A percentile compares a stretch with the other conserved stretches of the same genome.
Conservation (phyloP, 2,113 vertebrate species). For the Lynx canadensis region DNA sequence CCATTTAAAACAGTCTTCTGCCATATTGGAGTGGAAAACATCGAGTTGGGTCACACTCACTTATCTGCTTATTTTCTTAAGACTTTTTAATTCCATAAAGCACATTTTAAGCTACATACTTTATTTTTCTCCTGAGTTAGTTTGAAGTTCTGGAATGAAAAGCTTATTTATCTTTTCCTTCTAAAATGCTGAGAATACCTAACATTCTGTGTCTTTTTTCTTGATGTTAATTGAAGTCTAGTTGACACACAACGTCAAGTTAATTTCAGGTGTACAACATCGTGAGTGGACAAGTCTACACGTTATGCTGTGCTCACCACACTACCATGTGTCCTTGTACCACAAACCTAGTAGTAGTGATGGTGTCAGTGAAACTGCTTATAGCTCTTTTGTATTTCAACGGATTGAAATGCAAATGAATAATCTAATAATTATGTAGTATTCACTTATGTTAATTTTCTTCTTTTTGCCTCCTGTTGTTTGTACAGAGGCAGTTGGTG, state of each 20-base stretch:
- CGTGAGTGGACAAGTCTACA: background rate
- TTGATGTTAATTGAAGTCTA: background rate
- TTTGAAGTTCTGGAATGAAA: conserved; percentile 46
- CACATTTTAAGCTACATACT: background rate
- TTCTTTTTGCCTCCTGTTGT: conserved; percentile 56
- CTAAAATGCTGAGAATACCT: conserved; percentile 12
- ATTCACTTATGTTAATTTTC: conserved; percentile 21
- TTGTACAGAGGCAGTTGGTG: conserved; percentile 90
- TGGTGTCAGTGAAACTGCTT: background rate
- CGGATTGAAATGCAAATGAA: background rate
- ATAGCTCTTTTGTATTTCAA: background rate
- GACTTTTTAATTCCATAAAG: background rate
- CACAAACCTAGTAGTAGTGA: background rate
- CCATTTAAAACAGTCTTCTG: background rate
- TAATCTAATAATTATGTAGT: background rate
- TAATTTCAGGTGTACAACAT: background rate
- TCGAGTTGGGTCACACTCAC: background rate
- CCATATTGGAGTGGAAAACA: background rate
- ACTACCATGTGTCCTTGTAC: background rate
- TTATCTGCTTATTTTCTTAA: background rate
- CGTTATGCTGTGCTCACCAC: background rate
- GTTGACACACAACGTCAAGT: background rate
- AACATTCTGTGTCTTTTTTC: background rate
- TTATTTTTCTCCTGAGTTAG: background rate
- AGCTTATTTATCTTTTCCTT: conserved; percentile 6